A percentile compares a stretch with the other conserved stretches of the same genome.
Conservation (phyloP, 2,113 vertebrate species). For the Puma concolor region DNA sequence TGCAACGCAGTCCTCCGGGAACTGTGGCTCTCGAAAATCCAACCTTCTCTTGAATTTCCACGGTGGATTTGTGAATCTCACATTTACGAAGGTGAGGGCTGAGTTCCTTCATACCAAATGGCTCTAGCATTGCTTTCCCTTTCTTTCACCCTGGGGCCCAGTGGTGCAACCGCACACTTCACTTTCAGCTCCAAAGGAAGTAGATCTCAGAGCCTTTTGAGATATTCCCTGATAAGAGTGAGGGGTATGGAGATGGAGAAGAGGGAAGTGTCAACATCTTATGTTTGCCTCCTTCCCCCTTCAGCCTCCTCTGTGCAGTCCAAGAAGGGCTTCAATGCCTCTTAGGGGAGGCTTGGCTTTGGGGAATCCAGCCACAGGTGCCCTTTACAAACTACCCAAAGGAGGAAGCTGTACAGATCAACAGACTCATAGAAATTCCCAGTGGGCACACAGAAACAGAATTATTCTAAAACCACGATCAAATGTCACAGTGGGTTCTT, state of each 20-base stretch:
- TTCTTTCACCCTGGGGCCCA: rapidly evolving
- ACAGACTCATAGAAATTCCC: conserved; percentile 46
- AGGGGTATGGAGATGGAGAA: background rate
- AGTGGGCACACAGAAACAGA: background rate
- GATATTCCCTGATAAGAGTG: conserved; percentile 58
- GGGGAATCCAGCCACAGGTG: background rate
- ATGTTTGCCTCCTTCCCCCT: conserved; percentile 65
- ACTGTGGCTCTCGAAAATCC: conserved; percentile 81
- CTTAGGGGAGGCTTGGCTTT: background rate
- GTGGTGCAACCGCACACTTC: background rate
- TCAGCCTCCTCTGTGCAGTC: background rate
- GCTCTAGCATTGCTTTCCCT: rapidly evolving
- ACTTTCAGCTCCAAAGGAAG: background rate
- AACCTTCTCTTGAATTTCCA: conserved; percentile 87
- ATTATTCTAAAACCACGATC: background rate
- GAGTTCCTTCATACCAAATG: background rate
- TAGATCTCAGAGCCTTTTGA: background rate
- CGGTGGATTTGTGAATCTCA: conserved; percentile 87
- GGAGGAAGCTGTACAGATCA: conserved; percentile 60
- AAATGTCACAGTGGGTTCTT: conserved; percentile 61
- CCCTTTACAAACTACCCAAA: conserved; percentile 34
- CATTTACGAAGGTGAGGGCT: conserved; percentile 90
- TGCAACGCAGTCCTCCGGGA: conserved; percentile 81
- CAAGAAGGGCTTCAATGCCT: background rate
- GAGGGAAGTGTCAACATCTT: conserved; percentile 52